Evolutionary conservation across 2,113 vertebrate genomes (phyloP).

Genomic region (Melanerpes formicivorus): DNA sequence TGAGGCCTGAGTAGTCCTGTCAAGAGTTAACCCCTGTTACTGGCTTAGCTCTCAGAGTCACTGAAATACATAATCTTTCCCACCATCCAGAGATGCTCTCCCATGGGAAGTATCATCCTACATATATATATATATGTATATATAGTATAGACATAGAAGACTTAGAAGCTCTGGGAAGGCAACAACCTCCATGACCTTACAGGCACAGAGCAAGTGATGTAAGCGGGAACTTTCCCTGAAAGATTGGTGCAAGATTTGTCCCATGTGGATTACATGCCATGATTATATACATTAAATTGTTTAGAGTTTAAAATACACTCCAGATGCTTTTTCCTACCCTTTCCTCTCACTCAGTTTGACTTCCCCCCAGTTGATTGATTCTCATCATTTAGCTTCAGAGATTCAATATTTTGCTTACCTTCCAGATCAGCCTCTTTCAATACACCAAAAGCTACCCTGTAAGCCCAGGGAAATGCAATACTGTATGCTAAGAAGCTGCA

Average conservation of each 20-base stretch:
- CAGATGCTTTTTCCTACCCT: constrained; percentile 44
- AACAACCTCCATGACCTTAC: not conserved
- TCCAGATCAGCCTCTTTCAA: not conserved
- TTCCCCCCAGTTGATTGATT: not conserved
- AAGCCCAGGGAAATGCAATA: not conserved
- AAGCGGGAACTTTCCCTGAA: constrained; percentile 25
- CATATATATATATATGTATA: not conserved
- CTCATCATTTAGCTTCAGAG: not conserved
- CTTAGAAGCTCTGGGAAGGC: constrained; percentile 1
- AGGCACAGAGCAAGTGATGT: not conserved
- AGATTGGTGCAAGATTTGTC: not conserved
- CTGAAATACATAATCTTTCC: not conserved
- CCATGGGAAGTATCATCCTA: constrained; percentile 11
- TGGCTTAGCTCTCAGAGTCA: not conserved
- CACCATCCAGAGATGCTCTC: not conserved
- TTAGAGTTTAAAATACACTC: constrained; percentile 11
- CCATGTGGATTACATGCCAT: not conserved
- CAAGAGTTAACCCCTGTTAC: not conserved
- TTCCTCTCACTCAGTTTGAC: constrained; percentile 29
- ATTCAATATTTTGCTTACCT: not conserved
- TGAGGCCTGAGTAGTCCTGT: not conserved
- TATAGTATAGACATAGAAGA: not conserved
- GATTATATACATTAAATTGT: constrained; percentile 15
- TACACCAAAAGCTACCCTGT: not conserved
- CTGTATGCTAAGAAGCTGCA: not conserved